These are phyloP conservation scores for Hemicentrotus pulcherrimus DNA, from an alignment of 35 echinoderm and acorn worm genomes.

Conservation along the genomic window DNA sequence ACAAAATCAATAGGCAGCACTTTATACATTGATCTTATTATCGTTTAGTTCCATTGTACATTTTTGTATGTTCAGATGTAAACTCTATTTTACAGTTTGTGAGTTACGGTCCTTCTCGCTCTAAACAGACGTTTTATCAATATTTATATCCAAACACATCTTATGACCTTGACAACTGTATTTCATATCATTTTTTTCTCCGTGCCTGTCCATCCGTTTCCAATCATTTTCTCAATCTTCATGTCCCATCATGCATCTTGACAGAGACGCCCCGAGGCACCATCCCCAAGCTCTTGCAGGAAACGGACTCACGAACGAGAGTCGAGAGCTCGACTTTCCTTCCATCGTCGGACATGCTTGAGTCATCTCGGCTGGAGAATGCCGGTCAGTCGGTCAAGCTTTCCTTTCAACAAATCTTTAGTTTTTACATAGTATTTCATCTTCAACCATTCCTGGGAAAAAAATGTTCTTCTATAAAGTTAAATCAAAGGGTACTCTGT, in stretches of 20 bases:
- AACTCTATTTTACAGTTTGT: too few relatives aligned
- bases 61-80: background rate
- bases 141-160: background rate
- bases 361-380: background rate
- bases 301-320: background rate
- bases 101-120: too few relatives aligned
- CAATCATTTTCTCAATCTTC: background rate
- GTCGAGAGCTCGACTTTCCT: background rate
- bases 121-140: background rate
- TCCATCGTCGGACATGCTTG: background rate
- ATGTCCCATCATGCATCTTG: slow-evolving; percentile 9
- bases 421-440: background rate
- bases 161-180: background rate
- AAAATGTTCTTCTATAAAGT: background rate
- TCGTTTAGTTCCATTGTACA: background rate
- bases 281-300: background rate
- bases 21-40: background rate
- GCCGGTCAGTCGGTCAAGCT: background rate
- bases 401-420: background rate
- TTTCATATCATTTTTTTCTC: background rate
- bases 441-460: background rate
- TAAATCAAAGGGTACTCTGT: too few relatives aligned
- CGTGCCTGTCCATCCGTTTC: background rate
- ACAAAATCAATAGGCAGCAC: background rate
- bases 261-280: background rate